These are phyloP conservation scores for Popillia japonica DNA, from an alignment of 1,140 invertebrate species.

Conservation along the genomic window DNA sequence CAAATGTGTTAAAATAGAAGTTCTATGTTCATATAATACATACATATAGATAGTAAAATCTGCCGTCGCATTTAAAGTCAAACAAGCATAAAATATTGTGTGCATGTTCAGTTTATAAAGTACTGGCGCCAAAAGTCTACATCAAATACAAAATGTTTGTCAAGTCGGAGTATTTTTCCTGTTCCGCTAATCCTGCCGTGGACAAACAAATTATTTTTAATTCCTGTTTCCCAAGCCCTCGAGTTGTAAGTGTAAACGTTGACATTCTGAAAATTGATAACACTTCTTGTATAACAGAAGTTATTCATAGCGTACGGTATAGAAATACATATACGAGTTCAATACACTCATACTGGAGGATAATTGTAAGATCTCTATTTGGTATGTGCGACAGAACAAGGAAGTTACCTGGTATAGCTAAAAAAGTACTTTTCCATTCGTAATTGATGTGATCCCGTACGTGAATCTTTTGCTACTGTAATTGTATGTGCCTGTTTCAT, in stretches of 20 bases:
- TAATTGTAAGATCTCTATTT: not conserved
- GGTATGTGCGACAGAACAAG: not conserved
- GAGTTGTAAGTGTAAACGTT: not conserved
- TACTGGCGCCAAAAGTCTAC: constrained; percentile 19
- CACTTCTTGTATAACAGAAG: constrained; percentile 14
- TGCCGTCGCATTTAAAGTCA: not conserved
- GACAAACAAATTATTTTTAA: constrained; percentile 27
- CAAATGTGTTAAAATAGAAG: too few relatives aligned
- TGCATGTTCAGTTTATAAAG: not conserved
- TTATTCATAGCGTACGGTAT: constrained; percentile 9
- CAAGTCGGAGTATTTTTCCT: not conserved
- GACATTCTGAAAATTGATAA: constrained; percentile 1
- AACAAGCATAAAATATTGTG: not conserved
- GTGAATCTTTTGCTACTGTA: not conserved
- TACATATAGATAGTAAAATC: too few relatives aligned
- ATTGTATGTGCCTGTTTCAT: not conserved
- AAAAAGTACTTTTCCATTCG: not conserved
- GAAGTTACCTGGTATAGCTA: not conserved
- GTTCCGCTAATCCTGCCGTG: constrained; percentile 3
- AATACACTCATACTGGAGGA: not conserved
- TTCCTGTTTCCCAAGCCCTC: not conserved
- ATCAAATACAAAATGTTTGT: not conserved
- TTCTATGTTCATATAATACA: too few relatives aligned
- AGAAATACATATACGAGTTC: constrained; percentile 25
- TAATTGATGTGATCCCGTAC: not conserved